phyloP scores from a whole-genome alignment of 2,797 vertebrate species.

The Heliangelus exortis region DNA sequence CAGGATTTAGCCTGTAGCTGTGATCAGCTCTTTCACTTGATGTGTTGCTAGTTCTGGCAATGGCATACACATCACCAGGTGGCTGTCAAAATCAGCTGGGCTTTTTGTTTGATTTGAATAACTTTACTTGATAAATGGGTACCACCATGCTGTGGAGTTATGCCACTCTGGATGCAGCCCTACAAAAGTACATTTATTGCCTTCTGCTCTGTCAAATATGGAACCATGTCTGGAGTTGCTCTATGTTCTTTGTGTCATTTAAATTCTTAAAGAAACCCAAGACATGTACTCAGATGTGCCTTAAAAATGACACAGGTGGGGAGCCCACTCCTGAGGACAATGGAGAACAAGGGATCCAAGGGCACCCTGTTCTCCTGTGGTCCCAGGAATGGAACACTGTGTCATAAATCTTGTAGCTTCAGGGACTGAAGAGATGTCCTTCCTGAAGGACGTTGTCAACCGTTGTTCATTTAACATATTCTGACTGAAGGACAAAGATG shows the following conservation, averaged over 20 bases:
- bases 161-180: neutral
- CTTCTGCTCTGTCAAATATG: neutral
- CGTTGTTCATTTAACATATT: slow-evolving; percentile 43
- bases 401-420: slow-evolving; percentile 51
- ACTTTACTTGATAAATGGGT: neutral
- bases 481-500: slow-evolving; percentile 1
- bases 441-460: slow-evolving; percentile 59
- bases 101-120: slow-evolving; percentile 24
- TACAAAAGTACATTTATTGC: neutral
- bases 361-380: slow-evolving; percentile 34
- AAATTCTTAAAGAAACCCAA: neutral
- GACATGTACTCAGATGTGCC: neutral
- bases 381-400: slow-evolving; percentile 69
- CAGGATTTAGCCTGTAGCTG: neutral
- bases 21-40: neutral
- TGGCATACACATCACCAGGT: neutral
- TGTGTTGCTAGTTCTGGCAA: slow-evolving; percentile 12
- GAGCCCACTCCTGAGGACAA: neutral
- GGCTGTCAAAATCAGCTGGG: slow-evolving; percentile 18
- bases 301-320: slow-evolving; percentile 16
- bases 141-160: neutral
- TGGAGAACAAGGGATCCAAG: slow-evolving; percentile 41
- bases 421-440: slow-evolving; percentile 30
- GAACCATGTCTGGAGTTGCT: neutral
- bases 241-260: neutral